Evolutionary conservation across 1,140 invertebrate species (phyloP).

Genomic region (Steinernema feltiae): DNA sequence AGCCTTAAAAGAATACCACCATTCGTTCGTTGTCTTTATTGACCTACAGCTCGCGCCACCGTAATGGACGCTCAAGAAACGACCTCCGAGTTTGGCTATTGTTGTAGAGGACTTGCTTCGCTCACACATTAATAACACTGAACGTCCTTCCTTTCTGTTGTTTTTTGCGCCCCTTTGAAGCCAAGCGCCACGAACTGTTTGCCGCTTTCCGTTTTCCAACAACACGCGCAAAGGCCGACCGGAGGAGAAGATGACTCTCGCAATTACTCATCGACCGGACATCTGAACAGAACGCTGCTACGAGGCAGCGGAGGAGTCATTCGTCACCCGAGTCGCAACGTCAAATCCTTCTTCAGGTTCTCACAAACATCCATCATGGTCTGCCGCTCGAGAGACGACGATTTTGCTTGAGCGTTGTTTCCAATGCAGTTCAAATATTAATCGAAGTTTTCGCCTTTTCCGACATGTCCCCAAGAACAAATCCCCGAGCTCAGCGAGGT

Average conservation of each 20-base stretch:
- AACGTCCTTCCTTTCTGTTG: background rate
- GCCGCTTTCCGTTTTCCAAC: constrained; percentile 8
- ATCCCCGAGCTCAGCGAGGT: background rate
- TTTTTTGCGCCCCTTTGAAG: background rate
- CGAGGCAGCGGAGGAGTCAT: constrained; percentile 2
- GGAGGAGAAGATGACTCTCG: background rate
- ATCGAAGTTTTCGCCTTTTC: too few relatives aligned
- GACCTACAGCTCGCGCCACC: too few relatives aligned
- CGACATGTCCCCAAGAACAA: background rate
- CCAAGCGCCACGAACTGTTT: background rate
- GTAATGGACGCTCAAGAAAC: too few relatives aligned
- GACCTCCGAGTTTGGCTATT: background rate
- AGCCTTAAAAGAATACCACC: too few relatives aligned
- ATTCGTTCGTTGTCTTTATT: too few relatives aligned
- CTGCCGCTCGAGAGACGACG: background rate
- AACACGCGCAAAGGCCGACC: background rate
- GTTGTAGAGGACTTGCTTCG: background rate
- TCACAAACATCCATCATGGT: background rate
- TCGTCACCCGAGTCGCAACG: constrained; percentile 9
- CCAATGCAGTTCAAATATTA: background rate
- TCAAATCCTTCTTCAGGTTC: constrained; percentile 15
- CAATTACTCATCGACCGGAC: constrained; percentile 12
- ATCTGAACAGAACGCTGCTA: background rate
- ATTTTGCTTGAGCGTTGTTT: background rate
- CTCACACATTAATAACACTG: constrained; percentile 5